Base-by-base conservation (phyloP, 1,140 invertebrate genomes). In the Ostrea edulis region DNA sequence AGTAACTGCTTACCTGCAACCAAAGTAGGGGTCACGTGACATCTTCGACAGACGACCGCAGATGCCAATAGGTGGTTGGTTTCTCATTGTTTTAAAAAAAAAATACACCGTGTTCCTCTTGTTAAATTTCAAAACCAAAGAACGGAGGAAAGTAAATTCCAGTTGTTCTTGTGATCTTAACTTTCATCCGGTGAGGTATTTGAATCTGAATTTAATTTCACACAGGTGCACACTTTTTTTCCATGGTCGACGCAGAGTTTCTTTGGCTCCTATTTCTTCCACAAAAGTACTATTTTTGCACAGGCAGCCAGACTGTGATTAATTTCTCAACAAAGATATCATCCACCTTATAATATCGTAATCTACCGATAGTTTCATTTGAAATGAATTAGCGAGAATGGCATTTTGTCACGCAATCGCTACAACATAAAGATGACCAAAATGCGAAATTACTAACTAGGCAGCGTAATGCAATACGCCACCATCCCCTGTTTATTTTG, bases 181-280 rank as follows among this genome's bases (percentile, higher is more conserved):
- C 29, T 77, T 77, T 77, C 68, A 77, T 77, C 68, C 25, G 68
- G 22, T 77, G 68, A 77, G 25, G 68, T 29, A 77, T 77, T 77
- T 77, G 68, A 77, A 77, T 77, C 68, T 77, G 68, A 77, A 77
- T 77, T 77, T 77, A 77, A 77, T 77, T 77, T 77, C 68, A 77
- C 68, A 25, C 68, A 77, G 68, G 68, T 77, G 68, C 68, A 77
- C 29, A 77, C 25, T 77, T 77, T 71, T 77, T 77, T 77, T 77
- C 29, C 68, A 29, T 22, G 68, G 25, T 77, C 68, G 9, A 25
- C 68, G 68, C 68, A 25, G 22, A 29, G 68, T 29, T 77, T 22
- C 29, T 14, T 77, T 35, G 68, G 14, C 25, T 77, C 29, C 25
- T 77, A 35, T 77, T 77, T 77, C 68, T 77, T 77, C 68, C 68